phyloP scores from a whole-genome alignment of 2,888 invertebrate genomes.

The Rhimphoctona megacephalus region DNA sequence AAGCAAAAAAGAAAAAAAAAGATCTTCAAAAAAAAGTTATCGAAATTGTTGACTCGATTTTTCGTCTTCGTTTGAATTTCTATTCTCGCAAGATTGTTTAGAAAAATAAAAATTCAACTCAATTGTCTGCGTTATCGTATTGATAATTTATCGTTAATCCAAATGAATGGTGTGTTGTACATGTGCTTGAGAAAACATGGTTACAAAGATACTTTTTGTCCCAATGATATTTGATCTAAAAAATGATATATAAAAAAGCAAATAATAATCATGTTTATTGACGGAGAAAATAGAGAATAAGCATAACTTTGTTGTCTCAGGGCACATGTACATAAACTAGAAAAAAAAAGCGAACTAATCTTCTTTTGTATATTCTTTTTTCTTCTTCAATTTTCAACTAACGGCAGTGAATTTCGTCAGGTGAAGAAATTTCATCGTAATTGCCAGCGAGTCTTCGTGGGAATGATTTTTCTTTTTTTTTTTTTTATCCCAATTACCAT shows the following conservation, averaged over 20 bases:
- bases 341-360: background rate
- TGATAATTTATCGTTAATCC: background rate
- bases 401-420: slow-evolving; percentile 12
- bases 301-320: slow-evolving; percentile 11
- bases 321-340: slow-evolving; percentile 19
- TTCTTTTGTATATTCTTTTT: background rate
- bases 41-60: background rate
- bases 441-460: background rate
- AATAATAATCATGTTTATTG: background rate
- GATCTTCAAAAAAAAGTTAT: background rate
- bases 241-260: background rate
- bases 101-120: background rate
- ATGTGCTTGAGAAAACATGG: slow-evolving; percentile 38
- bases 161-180: slow-evolving; percentile 11
- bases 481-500: background rate
- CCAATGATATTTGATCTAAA: slow-evolving; percentile 6
- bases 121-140: background rate
- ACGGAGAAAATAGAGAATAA: background rate
- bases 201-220: background rate
- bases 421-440: background rate
- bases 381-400: slow-evolving; percentile 1
- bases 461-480: background rate
- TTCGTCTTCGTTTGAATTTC: slow-evolving; percentile 29
- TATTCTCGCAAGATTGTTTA: slow-evolving; percentile 7
- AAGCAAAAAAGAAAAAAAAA: background rate